These are phyloP conservation scores for Ammodramus savannarum DNA, from an alignment of 2,113 vertebrate species.

Conservation along the genomic window DNA sequence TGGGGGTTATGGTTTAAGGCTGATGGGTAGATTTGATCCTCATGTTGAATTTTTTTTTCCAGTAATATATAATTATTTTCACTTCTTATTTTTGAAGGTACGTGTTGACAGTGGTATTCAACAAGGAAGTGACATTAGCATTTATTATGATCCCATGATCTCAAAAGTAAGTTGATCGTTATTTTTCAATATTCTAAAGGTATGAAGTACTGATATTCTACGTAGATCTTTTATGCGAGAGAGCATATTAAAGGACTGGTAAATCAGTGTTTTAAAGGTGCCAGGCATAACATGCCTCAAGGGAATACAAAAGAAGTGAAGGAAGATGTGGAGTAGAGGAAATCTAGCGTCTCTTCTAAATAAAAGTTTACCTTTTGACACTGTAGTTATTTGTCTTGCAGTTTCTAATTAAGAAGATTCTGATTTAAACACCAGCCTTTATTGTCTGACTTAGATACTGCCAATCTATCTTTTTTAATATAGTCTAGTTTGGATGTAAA, in stretches of 20 bases:
- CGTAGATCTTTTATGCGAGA: background rate
- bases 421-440: background rate
- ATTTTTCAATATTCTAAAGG: background rate
- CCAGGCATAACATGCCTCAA: background rate
- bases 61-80: background rate
- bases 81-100: conserved; percentile 75
- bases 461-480: background rate
- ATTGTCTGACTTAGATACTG: background rate
- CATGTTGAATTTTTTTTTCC: background rate
- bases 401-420: background rate
- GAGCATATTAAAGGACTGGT: background rate
- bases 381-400: background rate
- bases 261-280: background rate
- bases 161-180: conserved; percentile 86
- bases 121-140: conserved; percentile 98
- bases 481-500: background rate
- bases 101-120: conserved; percentile 96
- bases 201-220: background rate
- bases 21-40: background rate
- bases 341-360: background rate
- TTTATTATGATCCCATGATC: conserved; percentile 99
- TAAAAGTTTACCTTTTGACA: background rate
- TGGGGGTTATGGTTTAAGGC: background rate
- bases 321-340: background rate
- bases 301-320: background rate